Evolutionary conservation across 2,113 vertebrate species (phyloP).

Genomic region (Australoheros scitulus): DNA sequence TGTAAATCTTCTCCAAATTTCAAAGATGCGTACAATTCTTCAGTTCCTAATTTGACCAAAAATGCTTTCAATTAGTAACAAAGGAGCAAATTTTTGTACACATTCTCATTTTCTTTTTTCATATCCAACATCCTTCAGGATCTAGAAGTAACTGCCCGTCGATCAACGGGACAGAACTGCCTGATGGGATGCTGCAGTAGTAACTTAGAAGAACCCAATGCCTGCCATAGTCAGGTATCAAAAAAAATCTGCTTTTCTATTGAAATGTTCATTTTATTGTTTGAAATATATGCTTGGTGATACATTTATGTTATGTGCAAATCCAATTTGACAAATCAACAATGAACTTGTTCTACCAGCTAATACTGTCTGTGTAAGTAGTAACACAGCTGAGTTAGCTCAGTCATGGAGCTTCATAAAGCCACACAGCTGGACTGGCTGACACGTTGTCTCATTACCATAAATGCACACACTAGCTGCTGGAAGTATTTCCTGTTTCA

Average conservation of each 20-base stretch:
- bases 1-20: background rate
- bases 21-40: background rate
- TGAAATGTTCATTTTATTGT: background rate
- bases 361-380: background rate
- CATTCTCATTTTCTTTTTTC: slow-evolving; percentile 9
- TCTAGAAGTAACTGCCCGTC: slow-evolving; percentile 55
- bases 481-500: background rate
- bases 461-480: background rate
- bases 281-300: background rate
- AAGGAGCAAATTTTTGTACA: background rate
- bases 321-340: background rate
- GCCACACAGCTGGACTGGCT: background rate
- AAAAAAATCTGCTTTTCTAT: background rate
- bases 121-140: slow-evolving; percentile 58
- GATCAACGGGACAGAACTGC: slow-evolving; percentile 71
- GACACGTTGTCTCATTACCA: background rate
- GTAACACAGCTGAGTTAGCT: background rate
- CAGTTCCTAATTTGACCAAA: background rate
- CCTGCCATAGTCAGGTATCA: slow-evolving; percentile 78
- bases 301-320: background rate
- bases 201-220: slow-evolving; percentile 75
- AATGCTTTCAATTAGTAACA: background rate
- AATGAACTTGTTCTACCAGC: background rate
- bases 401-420: background rate
- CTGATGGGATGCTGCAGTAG: slow-evolving; percentile 80